These are phyloP conservation scores for Serrognathus titanus DNA, from an alignment of 2,888 invertebrate genomes.

Conservation along the genomic window DNA sequence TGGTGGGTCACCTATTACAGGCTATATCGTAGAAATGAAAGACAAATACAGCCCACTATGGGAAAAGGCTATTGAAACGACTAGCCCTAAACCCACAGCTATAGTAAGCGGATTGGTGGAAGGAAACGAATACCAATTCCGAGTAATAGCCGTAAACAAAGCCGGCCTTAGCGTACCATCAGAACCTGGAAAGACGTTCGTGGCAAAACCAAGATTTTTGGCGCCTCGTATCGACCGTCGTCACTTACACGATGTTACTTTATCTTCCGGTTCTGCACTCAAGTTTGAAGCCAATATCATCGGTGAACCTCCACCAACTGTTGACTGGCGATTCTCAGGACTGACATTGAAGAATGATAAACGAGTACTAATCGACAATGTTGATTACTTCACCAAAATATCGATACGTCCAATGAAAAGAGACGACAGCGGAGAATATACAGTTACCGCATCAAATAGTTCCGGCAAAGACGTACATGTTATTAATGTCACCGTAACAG, in stretches of 20 bases:
- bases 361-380: constrained; percentile 75
- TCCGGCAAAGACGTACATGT: constrained; percentile 84
- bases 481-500: constrained; percentile 78
- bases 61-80: constrained; percentile 87
- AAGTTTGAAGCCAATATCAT: constrained; percentile 91
- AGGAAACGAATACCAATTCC: constrained; percentile 96
- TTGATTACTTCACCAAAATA: constrained; percentile 85
- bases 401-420: constrained; percentile 76
- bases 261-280: constrained; percentile 89
- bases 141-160: constrained; percentile 91
- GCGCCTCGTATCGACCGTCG: constrained; percentile 95
- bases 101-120: constrained; percentile 88
- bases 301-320: constrained; percentile 93
- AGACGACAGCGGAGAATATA: constrained; percentile 83
- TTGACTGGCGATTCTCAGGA: constrained; percentile 88
- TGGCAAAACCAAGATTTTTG: constrained; percentile 83
- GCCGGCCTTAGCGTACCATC: constrained; percentile 93
- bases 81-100: constrained; percentile 68
- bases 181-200: constrained; percentile 79
- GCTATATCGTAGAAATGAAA: constrained; percentile 90
- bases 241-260: constrained; percentile 82
- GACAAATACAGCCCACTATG: constrained; percentile 89
- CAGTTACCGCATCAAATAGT: constrained; percentile 79
- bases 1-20: constrained; percentile 92
- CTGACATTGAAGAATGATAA: constrained; percentile 66